Base-by-base conservation (phyloP, 2,797 vertebrate species). In the Siniperca undulata region DNA sequence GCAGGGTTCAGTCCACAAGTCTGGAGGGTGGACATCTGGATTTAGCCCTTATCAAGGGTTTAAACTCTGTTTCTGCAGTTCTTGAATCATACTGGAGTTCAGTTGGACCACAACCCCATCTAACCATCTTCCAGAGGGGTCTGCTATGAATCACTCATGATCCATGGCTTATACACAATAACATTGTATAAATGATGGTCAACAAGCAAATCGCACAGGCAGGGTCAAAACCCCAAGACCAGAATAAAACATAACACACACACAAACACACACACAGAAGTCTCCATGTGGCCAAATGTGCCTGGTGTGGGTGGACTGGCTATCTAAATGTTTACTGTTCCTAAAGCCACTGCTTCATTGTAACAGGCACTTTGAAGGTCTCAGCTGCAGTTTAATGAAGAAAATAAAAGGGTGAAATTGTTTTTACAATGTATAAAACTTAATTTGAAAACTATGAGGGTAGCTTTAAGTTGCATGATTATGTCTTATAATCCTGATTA, bases 291-390 rank as follows among this genome's bases (percentile, higher is more conserved):
- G 86, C 58, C 83, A 69, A 72, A 67, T 52, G 14, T 59, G 81
- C 70, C 46, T 71, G 59, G 55, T 89, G 89, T 90, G 87, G 85
- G 83, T 53, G 86, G 85, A 82, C 52, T 12, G 46, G 77, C 74
- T 80, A 82, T 85, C 69, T 84, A 87, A 90, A 88, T 89, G 89
- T 92, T 92, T 89, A 88, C 78, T 70, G 72, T 80, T 81, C 64
- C 53, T 83, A 10, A 22, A 70, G 79, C 76, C 80, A 80, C 75
- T 24, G 68, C 74, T 58, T 60, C 2, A 5, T 22, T 59, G 66
- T 46, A 58, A 40, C 56, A 36, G 16, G 34, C n/a, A 44, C 74
- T 74, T 48, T 77, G 30, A 84, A 74, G 24, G 36, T 24, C 59
- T 86, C 74, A 46, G 52, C 48, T 77, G 72, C 67, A 70, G n/a